Evolutionary conservation across 2,113 vertebrate species (phyloP).

Genomic region (Plectropomus leopardus): DNA sequence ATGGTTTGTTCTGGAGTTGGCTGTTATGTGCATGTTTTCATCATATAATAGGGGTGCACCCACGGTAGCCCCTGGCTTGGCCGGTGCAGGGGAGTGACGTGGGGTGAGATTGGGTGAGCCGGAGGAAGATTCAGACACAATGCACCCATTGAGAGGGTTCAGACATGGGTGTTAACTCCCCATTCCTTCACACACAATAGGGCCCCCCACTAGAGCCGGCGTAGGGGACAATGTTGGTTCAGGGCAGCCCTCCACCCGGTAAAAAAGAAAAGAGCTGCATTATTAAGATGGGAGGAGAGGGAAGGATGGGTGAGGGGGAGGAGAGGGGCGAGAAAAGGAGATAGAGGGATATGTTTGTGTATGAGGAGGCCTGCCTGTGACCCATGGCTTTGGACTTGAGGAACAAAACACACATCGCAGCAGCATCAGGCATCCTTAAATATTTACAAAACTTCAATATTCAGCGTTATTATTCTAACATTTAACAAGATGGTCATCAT

Average conservation of each 20-base stretch:
- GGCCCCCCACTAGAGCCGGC: conserved; percentile 79
- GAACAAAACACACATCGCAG: conserved; percentile 48
- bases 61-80: conserved; percentile 55
- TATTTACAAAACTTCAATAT: neutral
- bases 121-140: conserved; percentile 86
- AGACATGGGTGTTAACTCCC: conserved; percentile 86
- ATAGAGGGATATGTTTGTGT: conserved; percentile 71
- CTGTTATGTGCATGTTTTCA: conserved; percentile 64
- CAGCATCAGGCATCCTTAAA: neutral
- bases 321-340: conserved; percentile 46
- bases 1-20: conserved; percentile 45
- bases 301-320: conserved; percentile 31
- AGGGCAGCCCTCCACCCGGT: conserved; percentile 79
- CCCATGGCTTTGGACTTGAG: conserved; percentile 79
- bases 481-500: neutral
- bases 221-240: conserved; percentile 86
- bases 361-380: conserved; percentile 48
- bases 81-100: conserved; percentile 47
- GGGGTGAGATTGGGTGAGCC: conserved; percentile 74
- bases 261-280: conserved; percentile 81
- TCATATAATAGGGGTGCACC: conserved; percentile 43
- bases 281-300: conserved; percentile 68
- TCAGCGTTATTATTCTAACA: conserved; percentile 6
- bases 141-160: conserved; percentile 84
- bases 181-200: conserved; percentile 88